Percentiles rank a stretch among this genome's conserved stretches.
phyloP scores from a whole-genome alignment of 2,888 invertebrate genomes.

The Drosophila lutescens region DNA sequence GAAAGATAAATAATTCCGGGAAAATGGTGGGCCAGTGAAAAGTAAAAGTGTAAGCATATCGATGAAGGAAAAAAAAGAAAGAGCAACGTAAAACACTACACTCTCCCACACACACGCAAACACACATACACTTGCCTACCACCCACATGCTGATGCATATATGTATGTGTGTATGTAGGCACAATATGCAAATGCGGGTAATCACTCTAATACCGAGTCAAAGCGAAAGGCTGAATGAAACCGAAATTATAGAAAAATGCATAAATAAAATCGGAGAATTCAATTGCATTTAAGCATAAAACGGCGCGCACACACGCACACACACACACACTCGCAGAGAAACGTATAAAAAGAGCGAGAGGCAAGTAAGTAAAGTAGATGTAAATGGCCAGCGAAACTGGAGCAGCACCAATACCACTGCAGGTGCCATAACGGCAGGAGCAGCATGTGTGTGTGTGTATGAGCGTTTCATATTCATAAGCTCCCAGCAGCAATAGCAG shows the following conservation, averaged over 20 bases:
- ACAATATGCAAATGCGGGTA: conserved; percentile 36
- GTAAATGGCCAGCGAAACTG: conserved; percentile 60
- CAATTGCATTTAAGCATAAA: conserved; percentile 66
- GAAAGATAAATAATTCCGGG: conserved; percentile 33
- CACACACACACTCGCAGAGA: conserved; percentile 18
- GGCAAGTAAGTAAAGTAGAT: conserved; percentile 45
- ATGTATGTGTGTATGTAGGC: too few relatives aligned
- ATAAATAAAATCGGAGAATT: conserved; percentile 54
- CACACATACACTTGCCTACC: conserved; percentile 14
- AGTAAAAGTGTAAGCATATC: conserved; percentile 76
- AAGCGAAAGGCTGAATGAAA: conserved; percentile 41
- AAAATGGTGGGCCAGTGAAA: conserved; percentile 60
- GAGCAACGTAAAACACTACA: conserved; percentile 63
- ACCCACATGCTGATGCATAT: conserved; percentile 23
- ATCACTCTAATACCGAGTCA: conserved; percentile 16
- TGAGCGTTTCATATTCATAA: conserved; percentile 42
- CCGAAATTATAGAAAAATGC: conserved; percentile 35
- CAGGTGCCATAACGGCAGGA: conserved; percentile 30
- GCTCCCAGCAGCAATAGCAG: conserved; percentile 29
- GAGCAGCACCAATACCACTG: conserved; percentile 50
- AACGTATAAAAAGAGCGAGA: conserved; percentile 28
- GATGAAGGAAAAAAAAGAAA: conserved; percentile 60
- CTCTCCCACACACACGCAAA: conserved; percentile 44
- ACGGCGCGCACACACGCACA: conserved; percentile 56
- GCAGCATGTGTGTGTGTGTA: conserved; percentile 29